Percentiles rank a stretch among this genome's conserved stretches.
Conservation (phyloP, 2,888 invertebrate genomes). For the Lycophotia porphyrea region DNA sequence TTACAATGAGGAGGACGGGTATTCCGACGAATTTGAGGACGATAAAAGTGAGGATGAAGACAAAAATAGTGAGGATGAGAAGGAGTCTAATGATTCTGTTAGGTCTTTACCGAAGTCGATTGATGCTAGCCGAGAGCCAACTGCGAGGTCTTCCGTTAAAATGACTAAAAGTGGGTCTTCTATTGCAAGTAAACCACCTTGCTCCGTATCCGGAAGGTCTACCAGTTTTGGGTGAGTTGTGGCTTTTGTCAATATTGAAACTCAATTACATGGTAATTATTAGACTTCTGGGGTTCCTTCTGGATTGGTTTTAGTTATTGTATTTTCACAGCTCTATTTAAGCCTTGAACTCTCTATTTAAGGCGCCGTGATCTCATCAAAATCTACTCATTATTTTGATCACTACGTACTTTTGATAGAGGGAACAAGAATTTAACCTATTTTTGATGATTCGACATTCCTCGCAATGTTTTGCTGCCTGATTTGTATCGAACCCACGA, state of each 20-base stretch:
- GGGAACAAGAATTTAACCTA: neutral
- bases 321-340: neutral
- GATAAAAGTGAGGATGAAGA: constrained; percentile 78
- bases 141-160: constrained; percentile 73
- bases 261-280: neutral
- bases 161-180: constrained; percentile 82
- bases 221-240: constrained; percentile 82
- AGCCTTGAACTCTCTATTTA: neutral
- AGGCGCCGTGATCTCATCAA: neutral
- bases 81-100: constrained; percentile 61
- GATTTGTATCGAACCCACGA: neutral
- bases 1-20: constrained; percentile 79
- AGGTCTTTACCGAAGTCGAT: constrained; percentile 71
- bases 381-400: neutral
- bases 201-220: constrained; percentile 81
- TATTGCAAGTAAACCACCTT: constrained; percentile 72
- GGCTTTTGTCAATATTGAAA: neutral
- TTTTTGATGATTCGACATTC: neutral
- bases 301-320: neutral
- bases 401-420: too few species aligned
- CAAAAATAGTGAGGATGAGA: constrained; percentile 73
- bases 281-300: neutral
- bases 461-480: neutral
- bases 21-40: constrained; percentile 88
- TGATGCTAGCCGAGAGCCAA: constrained; percentile 62